A percentile compares a stretch with the other conserved stretches of the same genome.
Evolutionary conservation across 2,888 invertebrate genomes (phyloP).

Genomic region (Toxonevra muliebris): DNA sequence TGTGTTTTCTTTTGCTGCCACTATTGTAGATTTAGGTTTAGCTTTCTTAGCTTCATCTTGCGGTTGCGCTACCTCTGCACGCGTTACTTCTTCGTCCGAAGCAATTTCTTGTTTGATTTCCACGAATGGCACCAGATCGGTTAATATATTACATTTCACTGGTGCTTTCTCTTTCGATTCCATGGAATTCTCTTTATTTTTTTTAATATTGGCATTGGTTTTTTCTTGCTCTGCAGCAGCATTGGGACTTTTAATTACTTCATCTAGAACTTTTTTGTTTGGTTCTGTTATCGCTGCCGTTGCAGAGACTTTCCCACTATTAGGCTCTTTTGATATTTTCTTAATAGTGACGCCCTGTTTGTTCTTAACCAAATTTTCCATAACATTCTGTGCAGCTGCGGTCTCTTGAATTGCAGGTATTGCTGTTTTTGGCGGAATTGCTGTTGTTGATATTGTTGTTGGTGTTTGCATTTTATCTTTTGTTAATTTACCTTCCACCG

Average conservation of each 20-base stretch:
- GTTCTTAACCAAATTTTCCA: slow-evolving; percentile 51
- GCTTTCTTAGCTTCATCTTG: background rate
- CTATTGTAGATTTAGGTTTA: background rate
- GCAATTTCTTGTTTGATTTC: slow-evolving; percentile 57
- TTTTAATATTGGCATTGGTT: slow-evolving; percentile 1
- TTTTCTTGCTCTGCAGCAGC: background rate
- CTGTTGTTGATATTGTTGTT: background rate
- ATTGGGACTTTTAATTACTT: background rate
- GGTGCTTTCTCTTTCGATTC: slow-evolving; percentile 29
- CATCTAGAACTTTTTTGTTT: background rate
- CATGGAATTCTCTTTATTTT: slow-evolving; percentile 18
- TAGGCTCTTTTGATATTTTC: slow-evolving; percentile 44
- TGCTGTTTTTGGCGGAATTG: background rate
- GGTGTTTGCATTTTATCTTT: slow-evolving; percentile 2
- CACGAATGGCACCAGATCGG: slow-evolving; percentile 53
- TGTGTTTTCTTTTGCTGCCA: background rate
- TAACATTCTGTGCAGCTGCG: slow-evolving; percentile 42
- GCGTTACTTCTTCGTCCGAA: slow-evolving; percentile 50
- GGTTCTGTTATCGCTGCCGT: background rate
- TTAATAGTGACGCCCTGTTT: slow-evolving; percentile 59
- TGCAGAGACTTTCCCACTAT: background rate
- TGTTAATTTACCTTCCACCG: background rate
- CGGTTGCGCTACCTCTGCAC: slow-evolving; percentile 8
- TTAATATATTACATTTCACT: slow-evolving; percentile 37
- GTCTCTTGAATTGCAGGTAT: background rate